These are phyloP conservation scores for Thyatira batis DNA, from an alignment of 2,888 invertebrate species.

Conservation along the genomic window DNA sequence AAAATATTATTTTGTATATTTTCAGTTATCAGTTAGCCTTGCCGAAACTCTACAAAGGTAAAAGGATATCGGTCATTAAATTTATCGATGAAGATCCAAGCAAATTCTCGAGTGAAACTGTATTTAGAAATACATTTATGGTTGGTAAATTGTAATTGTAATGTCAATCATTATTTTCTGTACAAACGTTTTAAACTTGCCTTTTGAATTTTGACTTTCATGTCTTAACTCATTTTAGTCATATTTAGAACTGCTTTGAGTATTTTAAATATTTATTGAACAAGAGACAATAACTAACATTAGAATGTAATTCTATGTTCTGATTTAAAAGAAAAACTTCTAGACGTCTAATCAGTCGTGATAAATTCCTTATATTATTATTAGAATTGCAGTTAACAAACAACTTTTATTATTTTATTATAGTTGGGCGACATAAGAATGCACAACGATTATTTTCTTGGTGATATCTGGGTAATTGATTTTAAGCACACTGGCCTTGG, in stretches of 20 bases:
- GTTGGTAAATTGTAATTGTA: conserved; percentile 41
- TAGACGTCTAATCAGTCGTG: too few species aligned
- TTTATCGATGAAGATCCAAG: conserved; percentile 48
- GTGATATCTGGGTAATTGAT: conserved; percentile 72
- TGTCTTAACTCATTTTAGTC: too few species aligned
- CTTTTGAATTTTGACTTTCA: too few species aligned
- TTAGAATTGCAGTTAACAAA: too few species aligned
- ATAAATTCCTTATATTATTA: too few species aligned
- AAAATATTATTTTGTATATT: conserved; percentile 8
- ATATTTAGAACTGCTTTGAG: too few species aligned
- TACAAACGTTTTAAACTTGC: too few species aligned
- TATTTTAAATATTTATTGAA: too few species aligned
- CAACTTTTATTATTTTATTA: too few species aligned
- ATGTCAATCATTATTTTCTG: too few species aligned
- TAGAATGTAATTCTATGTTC: too few species aligned
- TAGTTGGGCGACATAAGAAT: conserved; percentile 68
- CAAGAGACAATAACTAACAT: too few species aligned
- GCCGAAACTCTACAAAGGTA: conserved; percentile 55
- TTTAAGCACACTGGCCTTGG: conserved; percentile 55
- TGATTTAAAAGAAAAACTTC: neutral
- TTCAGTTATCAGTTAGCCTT: conserved; percentile 56
- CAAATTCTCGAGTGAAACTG: conserved; percentile 49
- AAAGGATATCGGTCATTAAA: conserved; percentile 53
- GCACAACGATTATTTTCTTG: conserved; percentile 62
- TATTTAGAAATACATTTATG: conserved; percentile 65